A percentile compares a stretch with the other conserved stretches of the same genome.
Evolutionary conservation across 2,797 vertebrate species (phyloP).

Genomic region (Nasua narica): DNA sequence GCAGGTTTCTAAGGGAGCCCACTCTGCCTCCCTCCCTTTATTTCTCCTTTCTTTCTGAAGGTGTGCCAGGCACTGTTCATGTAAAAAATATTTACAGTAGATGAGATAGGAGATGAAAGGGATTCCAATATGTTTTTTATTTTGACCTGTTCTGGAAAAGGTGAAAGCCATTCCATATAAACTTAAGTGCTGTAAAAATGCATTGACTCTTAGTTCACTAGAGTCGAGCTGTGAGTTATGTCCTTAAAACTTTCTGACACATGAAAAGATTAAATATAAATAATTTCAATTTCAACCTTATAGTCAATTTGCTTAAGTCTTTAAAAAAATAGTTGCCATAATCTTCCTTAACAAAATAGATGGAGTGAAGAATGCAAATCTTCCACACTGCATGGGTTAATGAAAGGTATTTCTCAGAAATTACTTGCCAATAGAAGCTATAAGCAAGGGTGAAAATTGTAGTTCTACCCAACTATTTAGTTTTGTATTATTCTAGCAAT

Average conservation of each 20-base stretch:
- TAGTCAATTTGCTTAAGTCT: conserved; percentile 24
- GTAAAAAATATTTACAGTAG: background rate
- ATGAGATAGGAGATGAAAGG: conserved; percentile 11
- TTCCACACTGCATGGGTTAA: conserved; percentile 10
- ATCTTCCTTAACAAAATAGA: conserved; percentile 35
- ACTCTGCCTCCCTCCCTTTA: background rate
- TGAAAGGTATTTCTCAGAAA: conserved; percentile 46
- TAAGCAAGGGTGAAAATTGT: conserved; percentile 21
- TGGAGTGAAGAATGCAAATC: conserved; percentile 38
- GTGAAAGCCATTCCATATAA: conserved; percentile 47
- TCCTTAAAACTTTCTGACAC: conserved; percentile 29
- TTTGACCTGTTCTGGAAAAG: conserved; percentile 37
- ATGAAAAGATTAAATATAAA: conserved; percentile 58
- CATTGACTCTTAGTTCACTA: conserved; percentile 40
- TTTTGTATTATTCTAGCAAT: conserved; percentile 57
- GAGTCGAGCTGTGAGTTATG: conserved; percentile 47
- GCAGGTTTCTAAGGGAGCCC: background rate
- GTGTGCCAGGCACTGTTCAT: background rate
- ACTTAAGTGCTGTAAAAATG: conserved; percentile 31
- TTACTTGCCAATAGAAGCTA: conserved; percentile 28
- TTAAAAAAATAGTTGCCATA: conserved; percentile 5
- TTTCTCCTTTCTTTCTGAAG: background rate
- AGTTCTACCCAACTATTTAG: conserved; percentile 54
- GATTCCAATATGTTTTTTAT: conserved; percentile 17
- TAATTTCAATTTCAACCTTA: conserved; percentile 43